These are phyloP conservation scores for Columbina picui DNA, from an alignment of 2,113 vertebrate genomes.

Conservation along the genomic window DNA sequence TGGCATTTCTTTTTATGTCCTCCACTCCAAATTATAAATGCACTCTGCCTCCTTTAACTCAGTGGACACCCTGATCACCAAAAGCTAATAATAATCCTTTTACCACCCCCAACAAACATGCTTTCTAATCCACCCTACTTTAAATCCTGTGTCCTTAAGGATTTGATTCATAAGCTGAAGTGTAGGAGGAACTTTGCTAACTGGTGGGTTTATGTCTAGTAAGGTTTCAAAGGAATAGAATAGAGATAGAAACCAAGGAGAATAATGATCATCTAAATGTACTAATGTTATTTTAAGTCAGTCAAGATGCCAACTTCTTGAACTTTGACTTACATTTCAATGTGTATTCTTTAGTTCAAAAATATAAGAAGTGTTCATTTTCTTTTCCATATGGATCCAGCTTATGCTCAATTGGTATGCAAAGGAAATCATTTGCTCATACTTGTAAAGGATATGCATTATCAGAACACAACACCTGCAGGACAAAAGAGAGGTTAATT, in stretches of 20 bases:
- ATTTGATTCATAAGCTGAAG: neutral
- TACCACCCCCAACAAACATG: rapidly evolving
- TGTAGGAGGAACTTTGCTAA: neutral
- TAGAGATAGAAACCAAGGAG: neutral
- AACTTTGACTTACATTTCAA: conserved; percentile 7
- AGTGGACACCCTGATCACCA: neutral
- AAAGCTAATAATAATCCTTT: neutral
- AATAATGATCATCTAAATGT: neutral
- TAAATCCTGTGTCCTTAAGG: neutral
- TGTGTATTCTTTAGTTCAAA: conserved; percentile 15
- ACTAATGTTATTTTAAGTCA: conserved; percentile 1
- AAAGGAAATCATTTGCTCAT: conserved; percentile 76
- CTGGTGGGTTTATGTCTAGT: neutral
- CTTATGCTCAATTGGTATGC: conserved; percentile 74
- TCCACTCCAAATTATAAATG: neutral
- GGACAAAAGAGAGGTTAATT: conserved; percentile 86
- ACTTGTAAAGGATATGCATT: conserved; percentile 81
- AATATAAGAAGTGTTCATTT: conserved; percentile 47
- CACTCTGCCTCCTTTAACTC: neutral
- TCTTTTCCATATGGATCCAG: conserved; percentile 66
- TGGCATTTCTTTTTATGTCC: neutral
- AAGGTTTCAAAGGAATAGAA: neutral
- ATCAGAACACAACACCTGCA: conserved; percentile 83
- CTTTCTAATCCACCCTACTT: neutral
- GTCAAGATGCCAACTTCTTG: neutral